A percentile compares a stretch with the other conserved stretches of the same genome.
Conservation (phyloP, 2,113 vertebrate species). For the Dicaeum eximium region DNA sequence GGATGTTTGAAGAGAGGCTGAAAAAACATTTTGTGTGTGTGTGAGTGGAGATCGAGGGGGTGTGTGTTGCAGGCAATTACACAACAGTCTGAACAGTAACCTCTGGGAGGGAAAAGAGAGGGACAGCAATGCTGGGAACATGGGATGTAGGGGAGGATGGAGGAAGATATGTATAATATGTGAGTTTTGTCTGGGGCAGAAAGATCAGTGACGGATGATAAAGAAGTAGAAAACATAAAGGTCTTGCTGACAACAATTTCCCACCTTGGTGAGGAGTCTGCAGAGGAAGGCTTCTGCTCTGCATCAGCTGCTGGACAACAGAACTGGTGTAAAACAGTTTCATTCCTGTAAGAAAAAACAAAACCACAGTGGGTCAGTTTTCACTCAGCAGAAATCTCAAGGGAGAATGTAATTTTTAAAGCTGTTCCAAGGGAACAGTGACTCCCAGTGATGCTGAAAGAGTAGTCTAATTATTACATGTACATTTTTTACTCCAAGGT, state of each 20-base stretch:
- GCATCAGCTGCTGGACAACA: constrained; percentile 95
- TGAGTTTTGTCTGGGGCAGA: not conserved
- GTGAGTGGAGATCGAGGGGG: not conserved
- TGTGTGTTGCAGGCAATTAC: not conserved
- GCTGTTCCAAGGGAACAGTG: not conserved
- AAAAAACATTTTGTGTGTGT: not conserved
- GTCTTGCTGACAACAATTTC: not conserved
- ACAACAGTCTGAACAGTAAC: not conserved
- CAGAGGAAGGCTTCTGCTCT: constrained; percentile 81
- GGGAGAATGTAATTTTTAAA: not conserved
- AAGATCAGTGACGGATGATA: not conserved
- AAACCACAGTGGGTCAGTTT: constrained; percentile 3
- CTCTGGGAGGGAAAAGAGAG: not conserved
- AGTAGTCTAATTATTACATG: not conserved
- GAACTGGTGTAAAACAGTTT: constrained; percentile 97
- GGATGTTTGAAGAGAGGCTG: not conserved
- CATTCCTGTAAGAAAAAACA: constrained; percentile 82
- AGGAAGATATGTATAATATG: not conserved
- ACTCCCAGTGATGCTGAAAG: not conserved
- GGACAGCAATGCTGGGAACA: not conserved
- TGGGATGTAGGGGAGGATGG: not conserved
- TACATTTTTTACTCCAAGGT: not conserved
- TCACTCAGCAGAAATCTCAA: constrained; percentile 1
- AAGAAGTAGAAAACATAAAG: not conserved
- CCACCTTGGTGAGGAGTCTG: constrained; percentile 73